Base-by-base conservation (phyloP, 2,797 vertebrate species). In the Typhlichthys eigenmanni region DNA sequence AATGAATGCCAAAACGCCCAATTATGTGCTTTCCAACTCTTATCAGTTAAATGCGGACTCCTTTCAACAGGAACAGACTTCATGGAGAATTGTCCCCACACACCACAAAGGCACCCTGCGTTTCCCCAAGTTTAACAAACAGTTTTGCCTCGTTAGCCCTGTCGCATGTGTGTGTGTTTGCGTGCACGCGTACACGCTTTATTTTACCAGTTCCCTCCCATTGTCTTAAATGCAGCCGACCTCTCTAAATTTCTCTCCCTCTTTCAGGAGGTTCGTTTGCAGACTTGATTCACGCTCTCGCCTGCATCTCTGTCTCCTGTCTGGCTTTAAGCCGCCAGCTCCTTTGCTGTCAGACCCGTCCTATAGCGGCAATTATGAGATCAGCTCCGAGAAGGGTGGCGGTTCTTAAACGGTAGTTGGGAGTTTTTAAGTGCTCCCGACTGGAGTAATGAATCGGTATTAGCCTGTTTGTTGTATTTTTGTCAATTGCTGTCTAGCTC, bases 321-420 rank as follows among this genome's bases (percentile, higher is more conserved):
- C 77, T 64, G 71, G 58, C 66, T 62, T 62, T 79, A 80, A 82
- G 77, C 85, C 68, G 4, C 71, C 66, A 84, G 79, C 86, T 88
- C 84, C 84, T 68, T 0, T 13, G 17, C 68, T 83, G 74, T 78
- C 49, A 82, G 51, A 80, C 70, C 74, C 74, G 58, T 85, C 75
- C 76, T 85, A 72, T 78, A 68, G 67, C 71, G 68, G 77, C 79
- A 83, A 89, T 90, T 87, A 89, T 78, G 64, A 85, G 87, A 72
- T 89, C 79, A 87, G 58, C 74, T 71, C 66, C 53, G 70, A 61
- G 79, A 79, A 82, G 69, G 74, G 43, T 1, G 67, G 65, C 68
- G 34, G 66, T 67, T 81, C 78, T 85, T 71, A 88, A 90, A 85
- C 76, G 51, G 72, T 74, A 75, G 61, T 88, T 88, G 80, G 55